Percentiles rank a stretch among this genome's conserved stretches.
phyloP scores from a whole-genome alignment of 2,113 vertebrate genomes.

The Xerus inauris region DNA sequence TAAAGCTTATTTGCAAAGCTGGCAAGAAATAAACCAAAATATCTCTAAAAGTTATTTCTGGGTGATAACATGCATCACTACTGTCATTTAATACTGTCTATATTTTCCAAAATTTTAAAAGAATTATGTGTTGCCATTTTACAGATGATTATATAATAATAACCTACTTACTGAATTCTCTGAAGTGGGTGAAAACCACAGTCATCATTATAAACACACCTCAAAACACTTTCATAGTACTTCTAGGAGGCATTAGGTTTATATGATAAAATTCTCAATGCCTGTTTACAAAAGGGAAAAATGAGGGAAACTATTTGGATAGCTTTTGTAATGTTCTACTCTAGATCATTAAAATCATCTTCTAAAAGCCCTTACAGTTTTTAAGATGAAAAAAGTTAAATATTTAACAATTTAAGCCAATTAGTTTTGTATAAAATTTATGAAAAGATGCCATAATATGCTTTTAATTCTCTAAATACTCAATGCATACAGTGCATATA shows the following conservation, averaged over 20 bases:
- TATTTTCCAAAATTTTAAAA: constrained; percentile 11
- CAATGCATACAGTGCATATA: neutral
- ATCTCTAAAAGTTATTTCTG: neutral
- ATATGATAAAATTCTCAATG: neutral
- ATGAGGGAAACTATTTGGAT: neutral
- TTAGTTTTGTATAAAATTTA: neutral
- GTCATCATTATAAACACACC: neutral
- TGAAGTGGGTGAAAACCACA: neutral
- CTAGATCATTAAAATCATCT: neutral
- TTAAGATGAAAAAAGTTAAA: neutral
- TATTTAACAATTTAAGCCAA: neutral
- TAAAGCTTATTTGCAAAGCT: constrained; percentile 8
- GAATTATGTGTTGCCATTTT: neutral
- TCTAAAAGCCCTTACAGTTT: neutral
- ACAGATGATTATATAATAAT: neutral
- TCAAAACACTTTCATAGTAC: neutral
- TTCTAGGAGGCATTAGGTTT: neutral
- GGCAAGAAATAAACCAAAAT: constrained; percentile 31
- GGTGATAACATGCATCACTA: neutral
- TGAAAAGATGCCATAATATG: neutral
- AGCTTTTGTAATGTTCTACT: neutral
- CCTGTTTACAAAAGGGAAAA: neutral
- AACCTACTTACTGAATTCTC: neutral
- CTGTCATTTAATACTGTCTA: neutral
- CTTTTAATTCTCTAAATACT: neutral